Conservation (phyloP, 1,140 invertebrate species). For the Pachyrhynchus sulphureomaculatus region DNA sequence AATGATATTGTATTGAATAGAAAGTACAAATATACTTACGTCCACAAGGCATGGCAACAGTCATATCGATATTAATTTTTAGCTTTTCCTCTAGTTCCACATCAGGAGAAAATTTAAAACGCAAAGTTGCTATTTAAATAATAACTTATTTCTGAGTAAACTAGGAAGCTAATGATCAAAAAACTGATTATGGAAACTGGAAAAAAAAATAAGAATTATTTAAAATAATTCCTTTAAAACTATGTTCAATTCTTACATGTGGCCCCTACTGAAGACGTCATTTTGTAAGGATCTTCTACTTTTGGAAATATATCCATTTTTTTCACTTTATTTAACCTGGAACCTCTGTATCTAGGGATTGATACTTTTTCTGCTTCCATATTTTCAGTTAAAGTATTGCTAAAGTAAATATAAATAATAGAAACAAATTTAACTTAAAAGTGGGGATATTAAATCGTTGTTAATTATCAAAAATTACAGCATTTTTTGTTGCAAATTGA, state of each 20-base stretch:
- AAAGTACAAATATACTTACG: constrained; percentile 57
- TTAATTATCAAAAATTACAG: too few relatives aligned
- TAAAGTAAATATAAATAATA: neutral
- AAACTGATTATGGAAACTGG: constrained; percentile 81
- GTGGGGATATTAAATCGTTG: too few relatives aligned
- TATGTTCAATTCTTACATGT: constrained; percentile 61
- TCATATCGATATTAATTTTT: constrained; percentile 91
- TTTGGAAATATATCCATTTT: constrained; percentile 90
- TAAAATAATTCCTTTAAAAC: too few relatives aligned
- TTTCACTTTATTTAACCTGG: constrained; percentile 72
- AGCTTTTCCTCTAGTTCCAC: constrained; percentile 86
- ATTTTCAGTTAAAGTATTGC: constrained; percentile 23
- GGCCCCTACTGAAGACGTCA: constrained; percentile 79
- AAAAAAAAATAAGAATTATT: constrained; percentile 10
- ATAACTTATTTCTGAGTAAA: constrained; percentile 82
- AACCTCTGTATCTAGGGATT: constrained; percentile 63
- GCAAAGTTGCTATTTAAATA: constrained; percentile 79
- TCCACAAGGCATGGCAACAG: constrained; percentile 88
- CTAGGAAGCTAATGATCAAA: constrained; percentile 74
- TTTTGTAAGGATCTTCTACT: constrained; percentile 80
- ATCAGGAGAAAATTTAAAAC: constrained; percentile 89
- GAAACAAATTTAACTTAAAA: too few relatives aligned
- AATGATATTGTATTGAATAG: neutral
- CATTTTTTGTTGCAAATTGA: too few relatives aligned
- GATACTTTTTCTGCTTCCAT: constrained; percentile 46